A percentile compares a stretch with the other conserved stretches of the same genome.
phyloP scores from a whole-genome alignment of 2,797 vertebrate species.

The Sebastes reedi region DNA sequence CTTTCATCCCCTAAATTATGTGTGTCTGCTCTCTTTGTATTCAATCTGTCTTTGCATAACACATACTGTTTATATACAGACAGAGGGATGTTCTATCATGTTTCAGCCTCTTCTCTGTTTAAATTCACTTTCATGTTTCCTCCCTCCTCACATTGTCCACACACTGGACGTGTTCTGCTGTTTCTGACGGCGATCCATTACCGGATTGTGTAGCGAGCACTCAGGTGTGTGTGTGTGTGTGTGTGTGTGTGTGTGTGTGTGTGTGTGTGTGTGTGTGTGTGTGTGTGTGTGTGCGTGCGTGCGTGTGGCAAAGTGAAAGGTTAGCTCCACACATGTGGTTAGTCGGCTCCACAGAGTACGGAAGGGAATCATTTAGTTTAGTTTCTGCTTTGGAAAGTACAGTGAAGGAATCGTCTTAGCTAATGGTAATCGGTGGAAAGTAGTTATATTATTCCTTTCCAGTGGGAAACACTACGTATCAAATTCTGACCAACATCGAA shows the following conservation, averaged over 20 bases:
- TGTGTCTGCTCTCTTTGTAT: slow-evolving; percentile 37
- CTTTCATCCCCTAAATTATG: slow-evolving; percentile 21
- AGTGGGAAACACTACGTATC: not conserved
- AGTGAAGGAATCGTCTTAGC: slow-evolving; percentile 12
- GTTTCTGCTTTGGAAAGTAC: slow-evolving; percentile 26
- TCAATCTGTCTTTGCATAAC: slow-evolving; percentile 11
- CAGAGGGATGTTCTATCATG: slow-evolving; percentile 18
- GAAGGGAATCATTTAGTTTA: slow-evolving; percentile 3
- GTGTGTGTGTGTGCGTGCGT: not conserved
- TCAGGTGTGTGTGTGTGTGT: not conserved
- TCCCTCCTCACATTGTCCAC: slow-evolving; percentile 1
- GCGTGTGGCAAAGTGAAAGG: not conserved
- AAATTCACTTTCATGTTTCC: not conserved
- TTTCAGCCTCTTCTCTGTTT: slow-evolving; percentile 3
- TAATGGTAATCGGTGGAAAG: slow-evolving; percentile 16
- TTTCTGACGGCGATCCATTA: slow-evolving; percentile 24
- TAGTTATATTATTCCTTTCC: not conserved
- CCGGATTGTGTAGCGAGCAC: not conserved
- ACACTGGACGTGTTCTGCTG: not conserved
- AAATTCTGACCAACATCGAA: slow-evolving; percentile 12
- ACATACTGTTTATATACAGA: not conserved
- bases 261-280: not conserved
- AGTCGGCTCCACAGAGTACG: not conserved
- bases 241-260: not conserved
- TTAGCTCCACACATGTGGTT: slow-evolving; percentile 19